Conservation (phyloP, 1,140 invertebrate genomes). For the Lutraria rhynchaena region DNA sequence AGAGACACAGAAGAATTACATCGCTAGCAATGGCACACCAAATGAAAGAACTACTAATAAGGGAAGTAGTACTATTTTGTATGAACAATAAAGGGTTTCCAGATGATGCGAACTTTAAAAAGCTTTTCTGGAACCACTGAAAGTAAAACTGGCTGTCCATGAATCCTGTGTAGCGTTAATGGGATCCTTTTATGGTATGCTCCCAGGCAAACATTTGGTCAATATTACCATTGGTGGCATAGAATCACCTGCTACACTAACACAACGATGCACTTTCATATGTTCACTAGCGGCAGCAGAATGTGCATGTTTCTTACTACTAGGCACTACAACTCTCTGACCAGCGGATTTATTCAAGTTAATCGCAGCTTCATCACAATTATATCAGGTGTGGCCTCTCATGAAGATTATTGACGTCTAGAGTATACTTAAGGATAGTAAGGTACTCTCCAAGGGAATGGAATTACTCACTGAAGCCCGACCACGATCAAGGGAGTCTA, state of each 20-base stretch:
- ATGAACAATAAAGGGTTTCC: constrained; percentile 24
- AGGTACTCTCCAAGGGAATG: not conserved
- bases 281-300: not conserved
- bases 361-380: constrained; percentile 13
- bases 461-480: not conserved
- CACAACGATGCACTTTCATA: no score
- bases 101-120: constrained; percentile 11
- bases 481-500: not conserved
- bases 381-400: constrained; percentile 24
- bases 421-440: not conserved
- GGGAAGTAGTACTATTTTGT: constrained; percentile 46
- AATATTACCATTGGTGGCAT: constrained; percentile 16
- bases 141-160: constrained; percentile 38
- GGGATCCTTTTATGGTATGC: not conserved
- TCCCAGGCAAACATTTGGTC: not conserved
- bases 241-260: not conserved
- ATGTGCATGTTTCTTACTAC: constrained; percentile 22
- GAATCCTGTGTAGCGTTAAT: constrained; percentile 49
- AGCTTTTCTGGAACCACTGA: constrained; percentile 48
- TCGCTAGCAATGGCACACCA: constrained; percentile 43
- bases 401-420: not conserved
- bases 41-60: constrained; percentile 16
- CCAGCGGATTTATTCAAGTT: constrained; percentile 16
- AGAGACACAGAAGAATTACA: constrained; percentile 37
- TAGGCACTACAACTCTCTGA: not conserved